phyloP scores from a whole-genome alignment of 2,113 vertebrate species.

The Vireo altiloquus region DNA sequence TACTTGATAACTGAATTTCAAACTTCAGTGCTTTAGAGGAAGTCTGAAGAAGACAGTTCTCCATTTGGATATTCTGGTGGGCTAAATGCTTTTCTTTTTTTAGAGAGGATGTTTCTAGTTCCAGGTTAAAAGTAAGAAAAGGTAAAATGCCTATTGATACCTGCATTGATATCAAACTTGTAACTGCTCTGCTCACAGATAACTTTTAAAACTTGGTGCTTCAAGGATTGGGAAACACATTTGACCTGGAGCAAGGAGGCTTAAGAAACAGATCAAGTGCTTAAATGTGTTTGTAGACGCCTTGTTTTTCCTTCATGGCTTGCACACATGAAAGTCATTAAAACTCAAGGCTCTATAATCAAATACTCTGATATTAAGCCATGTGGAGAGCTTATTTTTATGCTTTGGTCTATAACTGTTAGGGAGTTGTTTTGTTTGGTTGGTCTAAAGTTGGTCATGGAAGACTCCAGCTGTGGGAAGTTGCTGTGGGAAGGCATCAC shows the following conservation, averaged over 20 bases:
- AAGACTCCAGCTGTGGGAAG: accelerated
- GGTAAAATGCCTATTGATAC: neutral
- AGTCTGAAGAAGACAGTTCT: neutral
- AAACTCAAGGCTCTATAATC: neutral
- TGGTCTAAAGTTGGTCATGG: neutral
- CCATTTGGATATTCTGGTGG: neutral
- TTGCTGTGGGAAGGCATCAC: neutral
- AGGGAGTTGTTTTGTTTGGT: neutral
- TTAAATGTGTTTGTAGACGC: neutral
- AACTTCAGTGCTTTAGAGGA: neutral
- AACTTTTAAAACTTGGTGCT: neutral
- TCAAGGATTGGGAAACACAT: neutral
- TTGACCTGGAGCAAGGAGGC: neutral
- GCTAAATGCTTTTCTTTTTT: neutral
- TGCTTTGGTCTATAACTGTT: neutral
- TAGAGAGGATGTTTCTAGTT: neutral
- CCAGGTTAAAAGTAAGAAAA: neutral
- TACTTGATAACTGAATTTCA: neutral
- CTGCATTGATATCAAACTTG: neutral
- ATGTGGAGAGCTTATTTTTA: neutral
- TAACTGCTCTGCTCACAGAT: neutral
- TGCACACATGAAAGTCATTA: neutral
- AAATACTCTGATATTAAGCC: neutral
- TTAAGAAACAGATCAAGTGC: neutral
- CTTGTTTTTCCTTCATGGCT: neutral